Conservation (phyloP, 1,140 invertebrate genomes). For the Marisa cornuarietis region DNA sequence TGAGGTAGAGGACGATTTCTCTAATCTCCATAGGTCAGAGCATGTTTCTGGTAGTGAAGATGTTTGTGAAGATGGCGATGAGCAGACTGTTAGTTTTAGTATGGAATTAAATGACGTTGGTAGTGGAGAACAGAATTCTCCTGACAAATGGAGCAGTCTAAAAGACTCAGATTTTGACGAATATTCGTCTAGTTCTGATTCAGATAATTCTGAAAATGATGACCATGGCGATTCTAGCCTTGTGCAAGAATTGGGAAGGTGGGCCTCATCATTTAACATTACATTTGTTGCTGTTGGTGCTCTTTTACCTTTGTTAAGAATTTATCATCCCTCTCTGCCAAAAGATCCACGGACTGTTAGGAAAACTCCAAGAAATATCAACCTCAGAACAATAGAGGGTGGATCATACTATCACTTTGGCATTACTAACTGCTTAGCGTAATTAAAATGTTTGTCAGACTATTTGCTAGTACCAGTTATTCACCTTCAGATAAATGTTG, state of each 20-base stretch:
- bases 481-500: slow-evolving; percentile 19
- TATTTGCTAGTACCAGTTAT: not conserved
- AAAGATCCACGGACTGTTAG: slow-evolving; percentile 15
- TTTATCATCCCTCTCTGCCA: slow-evolving; percentile 6
- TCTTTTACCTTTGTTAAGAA: not conserved
- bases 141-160: too few relatives aligned
- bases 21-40: too few relatives aligned
- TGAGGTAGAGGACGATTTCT: too few relatives aligned
- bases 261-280: not conserved
- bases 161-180: too few relatives aligned
- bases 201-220: too few relatives aligned
- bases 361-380: not conserved
- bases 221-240: not conserved
- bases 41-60: too few relatives aligned
- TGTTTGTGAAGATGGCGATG: too few relatives aligned
- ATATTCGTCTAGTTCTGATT: too few relatives aligned
- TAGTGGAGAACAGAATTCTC: too few relatives aligned
- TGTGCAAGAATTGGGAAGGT: not conserved
- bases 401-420: slow-evolving; percentile 22
- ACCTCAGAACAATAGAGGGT: not conserved
- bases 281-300: not conserved
- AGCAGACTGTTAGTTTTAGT: too few relatives aligned
- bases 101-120: too few relatives aligned
- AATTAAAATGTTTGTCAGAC: not conserved
- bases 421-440: not conserved